These are phyloP conservation scores for Chydorus sphaericus DNA, from an alignment of 2,888 invertebrate species.

Conservation along the genomic window DNA sequence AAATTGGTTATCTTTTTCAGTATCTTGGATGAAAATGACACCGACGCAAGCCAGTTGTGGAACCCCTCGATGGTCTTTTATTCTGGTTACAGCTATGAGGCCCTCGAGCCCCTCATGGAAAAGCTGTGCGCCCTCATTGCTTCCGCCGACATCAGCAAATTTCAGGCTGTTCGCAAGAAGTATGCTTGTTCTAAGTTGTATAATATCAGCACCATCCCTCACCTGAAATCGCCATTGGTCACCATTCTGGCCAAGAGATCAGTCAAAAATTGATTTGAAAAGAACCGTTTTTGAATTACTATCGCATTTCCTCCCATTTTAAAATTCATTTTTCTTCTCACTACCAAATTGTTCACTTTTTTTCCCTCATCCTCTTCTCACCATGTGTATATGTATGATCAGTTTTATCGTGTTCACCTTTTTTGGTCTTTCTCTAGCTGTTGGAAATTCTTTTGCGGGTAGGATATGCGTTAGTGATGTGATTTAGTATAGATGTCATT, in stretches of 20 bases:
- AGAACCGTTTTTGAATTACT: background rate
- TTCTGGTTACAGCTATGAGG: conserved; percentile 52
- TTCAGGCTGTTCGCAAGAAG: conserved; percentile 25
- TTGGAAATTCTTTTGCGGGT: background rate
- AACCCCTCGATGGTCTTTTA: conserved; percentile 57
- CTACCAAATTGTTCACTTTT: too few relatives aligned
- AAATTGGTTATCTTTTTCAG: conserved; percentile 16
- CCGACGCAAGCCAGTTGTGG: conserved; percentile 41
- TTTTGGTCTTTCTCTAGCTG: too few relatives aligned
- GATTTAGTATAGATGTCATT: background rate
- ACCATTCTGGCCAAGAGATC: conserved; percentile 6
- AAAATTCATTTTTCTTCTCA: background rate
- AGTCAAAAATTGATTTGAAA: conserved; percentile 1
- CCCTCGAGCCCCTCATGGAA: conserved; percentile 50
- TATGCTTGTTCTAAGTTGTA: conserved; percentile 19
- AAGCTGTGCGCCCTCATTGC: conserved; percentile 52
- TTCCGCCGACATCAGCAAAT: conserved; percentile 52
- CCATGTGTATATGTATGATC: background rate
- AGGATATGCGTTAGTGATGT: background rate
- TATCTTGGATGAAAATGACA: conserved; percentile 27
- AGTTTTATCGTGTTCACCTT: conserved; percentile 3
- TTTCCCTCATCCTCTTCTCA: too few relatives aligned
- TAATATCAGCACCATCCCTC: conserved; percentile 18
- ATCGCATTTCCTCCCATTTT: background rate
- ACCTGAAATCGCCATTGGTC: conserved; percentile 15